phyloP scores from a whole-genome alignment of 2,888 invertebrate genomes.

The Drosophila longiperda region DNA sequence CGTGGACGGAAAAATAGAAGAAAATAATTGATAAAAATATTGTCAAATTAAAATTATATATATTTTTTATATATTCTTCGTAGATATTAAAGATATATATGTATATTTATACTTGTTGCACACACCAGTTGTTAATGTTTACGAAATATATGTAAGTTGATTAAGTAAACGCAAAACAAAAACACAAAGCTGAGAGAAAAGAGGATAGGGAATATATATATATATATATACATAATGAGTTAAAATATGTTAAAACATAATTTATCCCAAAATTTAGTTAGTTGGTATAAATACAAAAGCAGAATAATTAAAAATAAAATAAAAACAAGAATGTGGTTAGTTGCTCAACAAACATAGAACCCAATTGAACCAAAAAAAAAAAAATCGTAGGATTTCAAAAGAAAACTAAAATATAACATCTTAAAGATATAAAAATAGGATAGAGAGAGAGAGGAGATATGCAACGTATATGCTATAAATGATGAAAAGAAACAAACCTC shows the following conservation, averaged over 20 bases:
- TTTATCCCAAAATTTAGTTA: slow-evolving; percentile 29
- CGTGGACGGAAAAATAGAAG: slow-evolving; percentile 69
- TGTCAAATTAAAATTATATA: slow-evolving; percentile 60
- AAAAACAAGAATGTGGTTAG: neutral
- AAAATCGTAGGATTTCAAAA: neutral
- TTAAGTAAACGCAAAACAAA: neutral
- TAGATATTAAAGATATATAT: slow-evolving; percentile 26
- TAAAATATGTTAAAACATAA: slow-evolving; percentile 12
- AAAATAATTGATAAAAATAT: slow-evolving; percentile 70
- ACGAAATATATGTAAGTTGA: neutral
- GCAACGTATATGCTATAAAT: slow-evolving; percentile 63
- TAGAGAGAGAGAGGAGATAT: slow-evolving; percentile 34
- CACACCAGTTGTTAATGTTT: slow-evolving; percentile 12
- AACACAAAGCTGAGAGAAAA: slow-evolving; percentile 1
- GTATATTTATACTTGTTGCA: slow-evolving; percentile 20
- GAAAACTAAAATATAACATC: neutral
- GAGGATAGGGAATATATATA: slow-evolving; percentile 9
- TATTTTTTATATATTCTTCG: slow-evolving; percentile 25
- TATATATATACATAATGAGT: neutral
- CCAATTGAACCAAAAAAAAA: neutral
- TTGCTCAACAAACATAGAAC: neutral
- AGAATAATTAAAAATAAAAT: slow-evolving; percentile 1
- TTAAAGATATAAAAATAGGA: slow-evolving; percentile 4
- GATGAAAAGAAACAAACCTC: slow-evolving; percentile 87
- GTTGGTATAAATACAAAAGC: slow-evolving; percentile 18